A percentile compares a stretch with the other conserved stretches of the same genome.
These are phyloP conservation scores for Ditylenchus weischeri DNA, from an alignment of 2,888 invertebrate genomes.

Conservation along the genomic window DNA sequence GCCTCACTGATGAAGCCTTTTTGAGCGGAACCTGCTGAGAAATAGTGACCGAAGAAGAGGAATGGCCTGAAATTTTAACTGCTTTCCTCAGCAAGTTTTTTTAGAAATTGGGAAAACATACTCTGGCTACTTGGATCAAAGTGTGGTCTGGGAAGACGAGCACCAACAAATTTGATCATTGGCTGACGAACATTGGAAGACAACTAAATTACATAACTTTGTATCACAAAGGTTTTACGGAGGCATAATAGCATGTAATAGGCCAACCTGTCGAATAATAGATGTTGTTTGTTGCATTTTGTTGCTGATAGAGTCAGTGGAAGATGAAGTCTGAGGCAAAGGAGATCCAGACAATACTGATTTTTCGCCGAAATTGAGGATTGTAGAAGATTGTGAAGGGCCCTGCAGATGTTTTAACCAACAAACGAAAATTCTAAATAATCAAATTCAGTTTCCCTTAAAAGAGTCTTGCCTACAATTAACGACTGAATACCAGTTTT, in stretches of 20 bases:
- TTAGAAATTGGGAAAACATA: neutral
- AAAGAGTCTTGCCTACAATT: no score
- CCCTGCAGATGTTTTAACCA: neutral
- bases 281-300: neutral
- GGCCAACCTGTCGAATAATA: neutral
- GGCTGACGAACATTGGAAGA: conserved; percentile 41
- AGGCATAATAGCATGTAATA: neutral
- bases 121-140: conserved; percentile 28
- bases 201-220: conserved; percentile 5
- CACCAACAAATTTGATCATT: conserved; percentile 56
- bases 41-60: neutral
- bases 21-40: neutral
- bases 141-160: conserved; percentile 51
- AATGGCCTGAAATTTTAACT: neutral
- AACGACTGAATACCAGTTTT: no score
- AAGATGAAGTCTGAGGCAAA: neutral
- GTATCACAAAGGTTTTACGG: no score
- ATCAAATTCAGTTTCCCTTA: no score
- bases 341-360: neutral
- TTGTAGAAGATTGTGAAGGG: neutral
- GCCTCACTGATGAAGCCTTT: neutral
- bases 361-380: neutral
- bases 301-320: neutral
- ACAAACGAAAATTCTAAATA: neutral
- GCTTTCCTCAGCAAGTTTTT: conserved; percentile 4